A percentile compares a stretch with the other conserved stretches of the same genome.
These are phyloP conservation scores for Choristoneura rosaceana DNA, from an alignment of 2,888 invertebrate species.

Conservation along the genomic window DNA sequence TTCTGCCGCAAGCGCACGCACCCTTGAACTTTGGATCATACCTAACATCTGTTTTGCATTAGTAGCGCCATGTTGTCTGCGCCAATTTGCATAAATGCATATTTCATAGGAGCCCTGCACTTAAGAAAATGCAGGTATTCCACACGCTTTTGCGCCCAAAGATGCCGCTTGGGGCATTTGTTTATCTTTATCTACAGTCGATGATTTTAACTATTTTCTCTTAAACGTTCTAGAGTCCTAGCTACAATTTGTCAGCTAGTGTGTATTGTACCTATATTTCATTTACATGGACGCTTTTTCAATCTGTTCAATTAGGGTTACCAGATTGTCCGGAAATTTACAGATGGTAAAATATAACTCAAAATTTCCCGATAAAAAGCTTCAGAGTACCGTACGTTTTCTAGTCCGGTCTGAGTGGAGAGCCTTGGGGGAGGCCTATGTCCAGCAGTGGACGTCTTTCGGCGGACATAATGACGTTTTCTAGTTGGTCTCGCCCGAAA, in stretches of 20 bases:
- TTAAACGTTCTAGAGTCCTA: slow-evolving; percentile 2
- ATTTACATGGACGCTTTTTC: no score
- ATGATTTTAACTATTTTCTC: slow-evolving; percentile 19
- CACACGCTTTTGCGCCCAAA: slow-evolving; percentile 21
- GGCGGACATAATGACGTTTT: no score
- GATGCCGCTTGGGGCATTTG: slow-evolving; percentile 9
- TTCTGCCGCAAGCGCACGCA: slow-evolving; percentile 37
- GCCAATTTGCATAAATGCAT: slow-evolving; percentile 51
- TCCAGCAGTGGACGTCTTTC: no score
- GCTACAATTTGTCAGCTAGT: neutral
- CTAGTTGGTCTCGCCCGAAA: no score
- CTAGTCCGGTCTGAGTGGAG: no score
- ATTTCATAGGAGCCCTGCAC: slow-evolving; percentile 45
- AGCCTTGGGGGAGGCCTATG: no score
- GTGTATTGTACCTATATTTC: no score
- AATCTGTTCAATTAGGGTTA: no score
- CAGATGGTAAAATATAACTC: no score
- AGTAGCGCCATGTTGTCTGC: slow-evolving; percentile 45
- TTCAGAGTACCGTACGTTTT: no score
- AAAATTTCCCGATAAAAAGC: no score
- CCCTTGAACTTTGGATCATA: slow-evolving; percentile 41
- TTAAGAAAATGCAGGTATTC: slow-evolving; percentile 27
- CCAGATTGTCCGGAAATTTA: no score
- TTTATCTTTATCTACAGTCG: slow-evolving; percentile 10
- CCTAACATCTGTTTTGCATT: slow-evolving; percentile 48